phyloP scores from a whole-genome alignment of 2,888 invertebrate genomes.

The Scaeva pyrastri region DNA sequence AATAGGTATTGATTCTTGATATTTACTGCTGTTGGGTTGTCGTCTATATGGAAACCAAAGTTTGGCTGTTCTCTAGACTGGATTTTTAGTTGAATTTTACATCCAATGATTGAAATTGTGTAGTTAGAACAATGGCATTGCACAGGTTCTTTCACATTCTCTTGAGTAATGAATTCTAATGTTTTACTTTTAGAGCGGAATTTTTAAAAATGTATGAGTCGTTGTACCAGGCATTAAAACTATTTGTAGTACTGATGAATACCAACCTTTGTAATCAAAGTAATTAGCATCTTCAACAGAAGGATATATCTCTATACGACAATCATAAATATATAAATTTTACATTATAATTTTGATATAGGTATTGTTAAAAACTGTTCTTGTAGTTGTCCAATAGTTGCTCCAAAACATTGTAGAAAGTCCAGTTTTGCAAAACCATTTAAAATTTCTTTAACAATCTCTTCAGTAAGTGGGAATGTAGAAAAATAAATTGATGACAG shows the following conservation, averaged over 20 bases:
- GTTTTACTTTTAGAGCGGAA: not conserved
- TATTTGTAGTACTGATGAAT: not conserved
- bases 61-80: not conserved
- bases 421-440: constrained; percentile 27
- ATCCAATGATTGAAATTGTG: not conserved
- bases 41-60: not conserved
- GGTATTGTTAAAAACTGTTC: not conserved
- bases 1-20: not conserved
- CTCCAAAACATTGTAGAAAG: constrained; percentile 13
- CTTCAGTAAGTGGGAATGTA: constrained; percentile 8
- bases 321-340: not conserved
- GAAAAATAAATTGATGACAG: constrained; percentile 5
- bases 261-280: not conserved
- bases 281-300: not conserved
- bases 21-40: not conserved
- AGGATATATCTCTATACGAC: not conserved
- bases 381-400: not conserved
- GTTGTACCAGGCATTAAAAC: not conserved
- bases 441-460: constrained; percentile 18
- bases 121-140: not conserved
- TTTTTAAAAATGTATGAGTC: not conserved
- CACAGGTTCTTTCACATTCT: not conserved
- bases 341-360: not conserved
- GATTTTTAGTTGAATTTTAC: not conserved
- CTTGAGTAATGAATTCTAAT: not conserved